Base-by-base conservation (phyloP, 2,888 invertebrate genomes). In the Lasioglossum pauxillum region DNA sequence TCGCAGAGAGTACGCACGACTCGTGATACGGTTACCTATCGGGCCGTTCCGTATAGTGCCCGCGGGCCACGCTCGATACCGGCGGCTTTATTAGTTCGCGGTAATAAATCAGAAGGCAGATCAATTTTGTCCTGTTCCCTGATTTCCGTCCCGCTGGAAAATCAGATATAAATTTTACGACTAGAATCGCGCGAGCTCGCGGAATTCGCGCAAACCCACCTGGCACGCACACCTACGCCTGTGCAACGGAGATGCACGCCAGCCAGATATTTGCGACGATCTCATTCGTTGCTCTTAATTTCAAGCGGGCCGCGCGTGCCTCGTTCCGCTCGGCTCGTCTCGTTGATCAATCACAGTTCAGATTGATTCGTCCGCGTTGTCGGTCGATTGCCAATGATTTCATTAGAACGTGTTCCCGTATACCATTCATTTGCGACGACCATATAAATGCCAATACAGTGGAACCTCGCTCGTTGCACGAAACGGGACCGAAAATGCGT, bases 81-180 rank as follows among this genome's bases (percentile, higher is more conserved):
- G 44, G 94, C n/a, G n/a, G 71, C 93, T 94, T 94, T 94, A 94
- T 94, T 94, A 94, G 93, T 93, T 93, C 92, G 90, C 86, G 90
- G 93, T 89, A 91, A 94, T 94, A 94, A 94, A 94, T 94, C 94
- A 94, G 90, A 78, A 89, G 89, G 88, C 90, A 91, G 94, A 94
- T 94, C 94, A 94, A 94, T 94, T 94, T 94, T 93, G 91, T 92
- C 85, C 89, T 82, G 90, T 90, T 90, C 90, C 91, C 91, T 92
- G 93, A 94, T 93, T 93, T 93, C 92, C 92, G 86, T 88, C 80
- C 87, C 79, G 88, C 41, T 53, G 91, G 91, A 88, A 91, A 92
- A 93, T 93, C 94, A 92, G 93, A 93, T 93, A 93, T 92, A 93
- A 93, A 94, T 93, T 93, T 92, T 92, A 64, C 90, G 87, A 86